phyloP scores from a whole-genome alignment of 2,797 vertebrate species.

The Thaleichthys pacificus region DNA sequence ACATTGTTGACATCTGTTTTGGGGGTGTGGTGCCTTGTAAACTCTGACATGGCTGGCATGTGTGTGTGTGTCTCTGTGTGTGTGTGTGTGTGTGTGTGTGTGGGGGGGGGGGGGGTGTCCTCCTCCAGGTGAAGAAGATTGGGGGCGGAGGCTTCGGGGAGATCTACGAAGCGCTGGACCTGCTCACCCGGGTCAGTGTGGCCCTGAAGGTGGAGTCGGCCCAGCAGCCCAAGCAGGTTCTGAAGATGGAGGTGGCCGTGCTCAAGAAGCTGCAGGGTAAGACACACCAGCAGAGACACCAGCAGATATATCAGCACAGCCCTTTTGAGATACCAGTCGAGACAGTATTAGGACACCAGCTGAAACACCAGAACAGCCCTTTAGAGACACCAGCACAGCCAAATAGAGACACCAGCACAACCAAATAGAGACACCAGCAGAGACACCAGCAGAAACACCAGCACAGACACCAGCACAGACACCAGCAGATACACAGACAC shows the following conservation, averaged over 20 bases:
- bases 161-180: slow-evolving; percentile 97
- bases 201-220: slow-evolving; percentile 98
- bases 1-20: background rate
- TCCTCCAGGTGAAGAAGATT: slow-evolving; percentile 89
- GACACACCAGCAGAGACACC: background rate
- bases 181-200: slow-evolving; percentile 90
- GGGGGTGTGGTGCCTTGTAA: background rate
- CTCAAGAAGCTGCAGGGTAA: slow-evolving; percentile 98
- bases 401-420: too few relatives aligned
- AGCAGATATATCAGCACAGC: too few relatives aligned
- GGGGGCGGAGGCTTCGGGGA: slow-evolving; percentile 98
- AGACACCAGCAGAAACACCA: too few relatives aligned
- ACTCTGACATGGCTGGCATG: background rate
- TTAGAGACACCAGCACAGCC: too few relatives aligned
- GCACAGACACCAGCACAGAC: too few relatives aligned
- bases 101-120: background rate
- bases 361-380: too few relatives aligned
- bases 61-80: background rate
- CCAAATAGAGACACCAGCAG: too few relatives aligned
- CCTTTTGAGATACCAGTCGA: too few relatives aligned
- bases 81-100: background rate
- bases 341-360: too few relatives aligned
- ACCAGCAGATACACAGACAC: too few relatives aligned
- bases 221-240: slow-evolving; percentile 97
- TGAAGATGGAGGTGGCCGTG: slow-evolving; percentile 99